phyloP scores from a whole-genome alignment of 1,140 invertebrate species.

The Triops cancriformis region DNA sequence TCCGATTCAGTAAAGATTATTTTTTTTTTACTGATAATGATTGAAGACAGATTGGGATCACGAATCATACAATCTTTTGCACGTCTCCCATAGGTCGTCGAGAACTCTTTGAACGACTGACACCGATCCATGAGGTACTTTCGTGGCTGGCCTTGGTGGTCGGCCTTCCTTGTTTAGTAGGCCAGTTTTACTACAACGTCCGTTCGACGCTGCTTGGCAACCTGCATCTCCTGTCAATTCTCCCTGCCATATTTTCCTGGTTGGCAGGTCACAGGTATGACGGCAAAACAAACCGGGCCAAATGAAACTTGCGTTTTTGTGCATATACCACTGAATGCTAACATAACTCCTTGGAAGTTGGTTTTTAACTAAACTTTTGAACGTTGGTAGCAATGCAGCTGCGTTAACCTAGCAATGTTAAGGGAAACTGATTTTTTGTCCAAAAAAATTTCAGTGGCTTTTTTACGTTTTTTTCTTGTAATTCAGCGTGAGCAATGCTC shows the following conservation, averaged over 20 bases:
- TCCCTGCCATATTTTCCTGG: slow-evolving; percentile 24
- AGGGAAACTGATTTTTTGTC: too few species aligned
- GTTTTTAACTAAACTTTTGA: too few species aligned
- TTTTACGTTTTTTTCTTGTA: too few species aligned
- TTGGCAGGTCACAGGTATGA: slow-evolving; percentile 15
- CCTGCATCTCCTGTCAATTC: slow-evolving; percentile 20
- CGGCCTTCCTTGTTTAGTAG: slow-evolving; percentile 23
- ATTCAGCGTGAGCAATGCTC: too few species aligned
- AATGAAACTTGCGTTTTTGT: too few species aligned
- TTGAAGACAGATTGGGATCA: background rate
- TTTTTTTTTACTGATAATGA: too few species aligned
- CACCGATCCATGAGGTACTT: slow-evolving; percentile 23
- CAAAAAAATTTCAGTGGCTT: too few species aligned
- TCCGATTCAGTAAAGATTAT: slow-evolving; percentile 24
- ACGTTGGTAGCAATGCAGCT: too few species aligned
- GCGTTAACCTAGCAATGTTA: too few species aligned
- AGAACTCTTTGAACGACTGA: slow-evolving; percentile 22
- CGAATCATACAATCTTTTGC: background rate
- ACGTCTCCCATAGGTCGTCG: background rate
- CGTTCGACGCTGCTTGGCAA: slow-evolving; percentile 16
- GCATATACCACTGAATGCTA: too few species aligned
- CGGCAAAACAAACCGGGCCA: background rate
- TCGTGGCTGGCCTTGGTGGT: slow-evolving; percentile 25
- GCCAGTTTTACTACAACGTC: slow-evolving; percentile 23
- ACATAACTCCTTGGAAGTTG: too few species aligned